A percentile compares a stretch with the other conserved stretches of the same genome.
Conservation (phyloP, 2,113 vertebrate species). For the Bubalus kerabau region DNA sequence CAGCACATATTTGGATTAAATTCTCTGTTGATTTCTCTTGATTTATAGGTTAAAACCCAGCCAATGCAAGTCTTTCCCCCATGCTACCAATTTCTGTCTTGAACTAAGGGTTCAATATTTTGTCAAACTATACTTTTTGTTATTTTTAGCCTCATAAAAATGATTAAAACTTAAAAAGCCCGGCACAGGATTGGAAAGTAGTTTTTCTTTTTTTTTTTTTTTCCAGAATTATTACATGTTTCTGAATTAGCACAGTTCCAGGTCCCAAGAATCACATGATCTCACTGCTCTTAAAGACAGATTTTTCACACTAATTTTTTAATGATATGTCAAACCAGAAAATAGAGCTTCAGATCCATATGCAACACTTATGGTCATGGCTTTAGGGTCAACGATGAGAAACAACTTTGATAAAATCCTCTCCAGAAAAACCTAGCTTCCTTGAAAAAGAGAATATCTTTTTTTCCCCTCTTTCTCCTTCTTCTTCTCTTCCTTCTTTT, state of each 20-base stretch:
- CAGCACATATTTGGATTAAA: conserved; percentile 43
- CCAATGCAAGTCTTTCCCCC: conserved; percentile 9
- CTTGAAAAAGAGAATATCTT: conserved; percentile 8
- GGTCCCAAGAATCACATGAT: conserved; percentile 16
- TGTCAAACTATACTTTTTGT: conserved; percentile 61
- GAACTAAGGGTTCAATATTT: conserved; percentile 25
- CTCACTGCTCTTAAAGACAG: conserved; percentile 39
- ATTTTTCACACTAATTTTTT: conserved; percentile 46
- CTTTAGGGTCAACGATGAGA: conserved; percentile 5
- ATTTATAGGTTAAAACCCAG: conserved; percentile 47
- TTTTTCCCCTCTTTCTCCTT: background rate
- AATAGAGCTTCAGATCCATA: conserved; percentile 28
- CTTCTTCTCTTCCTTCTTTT: background rate
- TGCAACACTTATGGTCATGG: background rate
- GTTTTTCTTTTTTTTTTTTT: conserved; percentile 33
- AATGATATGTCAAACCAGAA: conserved; percentile 52
- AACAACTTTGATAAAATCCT: conserved; percentile 12
- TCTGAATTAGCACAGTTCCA: conserved; percentile 25
- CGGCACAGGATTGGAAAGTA: background rate
- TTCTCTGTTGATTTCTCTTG: conserved; percentile 61
- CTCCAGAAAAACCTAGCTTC: conserved; percentile 44
- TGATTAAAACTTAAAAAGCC: conserved; percentile 24
- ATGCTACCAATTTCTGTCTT: conserved; percentile 48
- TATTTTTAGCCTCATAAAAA: conserved; percentile 58
- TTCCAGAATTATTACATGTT: conserved; percentile 70